Conservation (phyloP, 2,797 vertebrate species). For the Nannoperca obscura region DNA sequence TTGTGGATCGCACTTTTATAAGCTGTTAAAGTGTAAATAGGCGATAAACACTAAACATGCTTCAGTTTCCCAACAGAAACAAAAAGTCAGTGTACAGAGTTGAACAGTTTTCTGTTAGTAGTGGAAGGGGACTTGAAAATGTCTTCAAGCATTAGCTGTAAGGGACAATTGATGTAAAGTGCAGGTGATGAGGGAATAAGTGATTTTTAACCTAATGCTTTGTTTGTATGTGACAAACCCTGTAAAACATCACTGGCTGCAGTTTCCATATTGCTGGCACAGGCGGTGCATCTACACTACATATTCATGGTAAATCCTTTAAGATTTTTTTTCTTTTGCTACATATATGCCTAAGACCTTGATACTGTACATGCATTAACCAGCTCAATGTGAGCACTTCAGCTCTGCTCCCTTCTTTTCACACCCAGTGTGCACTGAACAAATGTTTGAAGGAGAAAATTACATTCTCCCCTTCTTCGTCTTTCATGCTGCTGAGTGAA, state of each 20-base stretch:
- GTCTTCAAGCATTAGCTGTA: too few species aligned
- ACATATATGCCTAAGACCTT: conserved; percentile 34
- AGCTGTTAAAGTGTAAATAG: not conserved
- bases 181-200: not conserved
- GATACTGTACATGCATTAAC: conserved; percentile 27
- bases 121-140: not conserved
- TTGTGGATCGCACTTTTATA: not conserved
- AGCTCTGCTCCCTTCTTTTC: conserved; percentile 27
- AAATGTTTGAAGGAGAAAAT: conserved; percentile 75
- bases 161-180: too few species aligned
- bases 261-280: not conserved
- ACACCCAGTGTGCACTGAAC: conserved; percentile 38
- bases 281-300: not conserved
- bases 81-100: too few species aligned
- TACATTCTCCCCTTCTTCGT: conserved; percentile 43
- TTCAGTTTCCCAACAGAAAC: too few species aligned
- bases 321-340: conserved; percentile 4
- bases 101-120: too few species aligned
- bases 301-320: not conserved
- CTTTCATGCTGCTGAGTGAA: conserved; percentile 58
- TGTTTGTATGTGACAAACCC: conserved; percentile 7
- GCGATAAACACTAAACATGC: too few species aligned
- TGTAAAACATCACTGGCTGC: not conserved
- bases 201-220: conserved; percentile 1
- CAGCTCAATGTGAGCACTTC: conserved; percentile 26